These are phyloP conservation scores for Podarcis muralis DNA, from an alignment of 2,113 vertebrate species.

Conservation along the genomic window DNA sequence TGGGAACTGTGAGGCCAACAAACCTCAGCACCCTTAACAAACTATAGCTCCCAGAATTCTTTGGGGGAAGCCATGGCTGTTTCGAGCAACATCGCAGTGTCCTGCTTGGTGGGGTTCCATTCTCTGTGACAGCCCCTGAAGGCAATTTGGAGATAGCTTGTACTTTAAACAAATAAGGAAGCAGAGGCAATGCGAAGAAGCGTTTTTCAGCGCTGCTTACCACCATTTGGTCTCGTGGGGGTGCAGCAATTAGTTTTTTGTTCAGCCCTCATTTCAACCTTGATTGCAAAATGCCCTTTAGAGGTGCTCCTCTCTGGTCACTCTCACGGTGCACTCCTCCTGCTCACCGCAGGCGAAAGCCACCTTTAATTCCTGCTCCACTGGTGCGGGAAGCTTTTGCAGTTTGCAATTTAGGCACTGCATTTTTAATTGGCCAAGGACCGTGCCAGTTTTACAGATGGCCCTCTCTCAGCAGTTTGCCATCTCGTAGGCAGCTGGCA, in stretches of 20 bases:
- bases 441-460: not conserved
- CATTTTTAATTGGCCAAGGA: not conserved
- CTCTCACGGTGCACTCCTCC: not conserved
- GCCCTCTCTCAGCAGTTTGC: not conserved
- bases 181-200: no score
- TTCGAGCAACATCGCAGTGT: no score
- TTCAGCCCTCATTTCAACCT: not conserved
- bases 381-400: not conserved
- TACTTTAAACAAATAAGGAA: no score
- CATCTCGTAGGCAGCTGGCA: not conserved
- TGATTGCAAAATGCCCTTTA: not conserved
- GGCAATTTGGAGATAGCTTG: no score
- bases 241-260: not conserved
- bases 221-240: no score
- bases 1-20: no score
- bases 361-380: not conserved
- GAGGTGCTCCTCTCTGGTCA: not conserved
- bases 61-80: no score
- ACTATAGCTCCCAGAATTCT: no score
- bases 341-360: not conserved
- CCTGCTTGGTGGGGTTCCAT: no score
- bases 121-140: no score
- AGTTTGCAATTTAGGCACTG: not conserved
- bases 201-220: not conserved
- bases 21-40: no score